phyloP scores from a whole-genome alignment of 2,113 vertebrate species.

The Choloepus hoffmanni region DNA sequence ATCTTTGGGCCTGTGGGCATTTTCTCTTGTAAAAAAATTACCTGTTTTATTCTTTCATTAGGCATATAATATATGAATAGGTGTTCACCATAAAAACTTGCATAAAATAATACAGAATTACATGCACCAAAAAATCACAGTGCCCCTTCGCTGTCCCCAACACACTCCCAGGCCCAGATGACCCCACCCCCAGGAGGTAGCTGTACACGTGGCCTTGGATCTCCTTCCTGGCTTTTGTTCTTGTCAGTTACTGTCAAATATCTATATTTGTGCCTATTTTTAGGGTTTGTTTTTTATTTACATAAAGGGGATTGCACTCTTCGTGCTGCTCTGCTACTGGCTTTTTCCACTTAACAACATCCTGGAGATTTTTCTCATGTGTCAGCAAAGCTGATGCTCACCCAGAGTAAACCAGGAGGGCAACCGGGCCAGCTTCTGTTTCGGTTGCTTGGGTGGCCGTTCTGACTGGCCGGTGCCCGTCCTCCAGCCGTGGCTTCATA shows the following conservation, averaged over 20 bases:
- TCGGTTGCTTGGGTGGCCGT: not conserved
- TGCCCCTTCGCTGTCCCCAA: not conserved
- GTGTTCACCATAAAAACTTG: not conserved
- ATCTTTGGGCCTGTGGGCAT: not conserved
- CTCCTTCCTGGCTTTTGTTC: not conserved
- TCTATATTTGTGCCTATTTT: constrained; percentile 48
- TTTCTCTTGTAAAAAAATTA: not conserved
- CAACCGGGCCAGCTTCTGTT: not conserved
- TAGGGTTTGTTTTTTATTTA: constrained; percentile 66
- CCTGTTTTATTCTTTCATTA: not conserved
- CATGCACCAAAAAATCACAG: not conserved
- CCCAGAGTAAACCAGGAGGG: not conserved
- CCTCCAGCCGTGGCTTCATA: not conserved
- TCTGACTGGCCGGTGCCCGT: not conserved
- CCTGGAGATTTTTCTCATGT: constrained; percentile 35
- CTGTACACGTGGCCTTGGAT: too few species aligned
- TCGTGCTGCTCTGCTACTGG: not conserved
- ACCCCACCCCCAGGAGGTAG: too few species aligned
- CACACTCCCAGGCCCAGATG: not conserved
- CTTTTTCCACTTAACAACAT: constrained; percentile 61
- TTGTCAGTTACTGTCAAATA: not conserved
- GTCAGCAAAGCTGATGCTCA: constrained; percentile 46
- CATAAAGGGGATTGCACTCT: constrained; percentile 27
- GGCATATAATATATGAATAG: not conserved
- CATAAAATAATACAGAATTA: not conserved